Conservation (phyloP, 2,797 vertebrate species). For the Muscicapa comitata region DNA sequence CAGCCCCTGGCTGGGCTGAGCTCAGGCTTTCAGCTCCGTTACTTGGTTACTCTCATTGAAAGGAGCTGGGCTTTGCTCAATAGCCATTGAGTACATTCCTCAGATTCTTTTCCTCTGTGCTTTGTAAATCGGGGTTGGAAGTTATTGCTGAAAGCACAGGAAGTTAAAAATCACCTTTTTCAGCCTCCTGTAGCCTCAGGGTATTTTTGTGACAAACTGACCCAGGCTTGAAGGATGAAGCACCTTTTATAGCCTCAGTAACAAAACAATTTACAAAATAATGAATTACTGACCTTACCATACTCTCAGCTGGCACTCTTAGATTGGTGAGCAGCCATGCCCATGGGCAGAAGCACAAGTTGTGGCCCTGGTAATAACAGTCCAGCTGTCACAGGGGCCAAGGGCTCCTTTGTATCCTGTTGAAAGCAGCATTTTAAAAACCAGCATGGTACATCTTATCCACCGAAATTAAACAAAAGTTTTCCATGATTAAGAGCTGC, state of each 20-base stretch:
- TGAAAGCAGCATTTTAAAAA: neutral
- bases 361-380: neutral
- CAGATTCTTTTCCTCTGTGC: neutral
- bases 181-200: constrained; percentile 10
- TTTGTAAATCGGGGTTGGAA: neutral
- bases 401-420: neutral
- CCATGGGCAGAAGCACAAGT: neutral
- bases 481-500: neutral
- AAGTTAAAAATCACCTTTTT: constrained; percentile 34
- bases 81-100: neutral
- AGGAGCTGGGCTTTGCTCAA: neutral
- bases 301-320: neutral
- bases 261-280: neutral
- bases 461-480: neutral
- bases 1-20: neutral
- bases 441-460: neutral
- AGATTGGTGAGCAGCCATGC: neutral
- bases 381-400: neutral
- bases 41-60: neutral
- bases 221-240: neutral
- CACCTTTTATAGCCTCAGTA: neutral
- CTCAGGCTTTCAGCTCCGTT: neutral
- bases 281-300: neutral
- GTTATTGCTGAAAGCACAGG: neutral
- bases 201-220: neutral